phyloP scores from a whole-genome alignment of 2,113 vertebrate genomes.

The Psilopogon haemacephalus region DNA sequence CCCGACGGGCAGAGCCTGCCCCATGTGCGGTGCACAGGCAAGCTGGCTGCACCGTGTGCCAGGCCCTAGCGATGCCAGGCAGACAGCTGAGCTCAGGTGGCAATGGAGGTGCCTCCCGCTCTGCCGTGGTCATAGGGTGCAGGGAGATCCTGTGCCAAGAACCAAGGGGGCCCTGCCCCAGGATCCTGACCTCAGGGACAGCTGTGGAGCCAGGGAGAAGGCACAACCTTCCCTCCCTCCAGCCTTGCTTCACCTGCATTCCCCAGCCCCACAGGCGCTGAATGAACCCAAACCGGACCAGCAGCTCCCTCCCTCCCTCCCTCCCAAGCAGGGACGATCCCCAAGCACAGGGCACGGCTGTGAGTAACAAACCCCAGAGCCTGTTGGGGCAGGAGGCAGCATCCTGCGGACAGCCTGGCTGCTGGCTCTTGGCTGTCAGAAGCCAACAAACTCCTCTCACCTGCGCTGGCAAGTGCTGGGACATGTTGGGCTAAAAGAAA shows the following conservation, averaged over 20 bases:
- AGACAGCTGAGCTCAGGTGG: fast-evolving
- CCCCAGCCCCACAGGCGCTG: background rate
- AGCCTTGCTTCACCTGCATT: background rate
- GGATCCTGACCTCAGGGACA: background rate
- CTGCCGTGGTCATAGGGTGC: fast-evolving
- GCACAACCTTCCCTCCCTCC: fast-evolving
- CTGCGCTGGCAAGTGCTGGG: background rate
- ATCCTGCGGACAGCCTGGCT: background rate
- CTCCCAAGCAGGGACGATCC: background rate
- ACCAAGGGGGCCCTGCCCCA: fast-evolving
- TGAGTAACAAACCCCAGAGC: constrained; percentile 40
- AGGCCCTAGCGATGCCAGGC: fast-evolving
- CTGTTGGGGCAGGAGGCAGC: constrained; percentile 8
- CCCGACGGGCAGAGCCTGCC: background rate
- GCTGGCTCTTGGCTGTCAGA: background rate
- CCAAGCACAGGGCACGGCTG: background rate
- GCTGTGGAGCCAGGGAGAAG: background rate
- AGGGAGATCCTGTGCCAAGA: background rate
- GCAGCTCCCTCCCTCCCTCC: constrained; percentile 18
- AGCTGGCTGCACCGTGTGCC: background rate
- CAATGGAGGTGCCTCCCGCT: fast-evolving
- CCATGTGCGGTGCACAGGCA: fast-evolving
- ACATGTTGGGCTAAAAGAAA: background rate
- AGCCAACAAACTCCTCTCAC: background rate
- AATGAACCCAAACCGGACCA: background rate